Percentiles rank a stretch among this genome's conserved stretches.
Evolutionary conservation across 2,888 invertebrate genomes (phyloP).

Genomic region (Orgyia antiqua): DNA sequence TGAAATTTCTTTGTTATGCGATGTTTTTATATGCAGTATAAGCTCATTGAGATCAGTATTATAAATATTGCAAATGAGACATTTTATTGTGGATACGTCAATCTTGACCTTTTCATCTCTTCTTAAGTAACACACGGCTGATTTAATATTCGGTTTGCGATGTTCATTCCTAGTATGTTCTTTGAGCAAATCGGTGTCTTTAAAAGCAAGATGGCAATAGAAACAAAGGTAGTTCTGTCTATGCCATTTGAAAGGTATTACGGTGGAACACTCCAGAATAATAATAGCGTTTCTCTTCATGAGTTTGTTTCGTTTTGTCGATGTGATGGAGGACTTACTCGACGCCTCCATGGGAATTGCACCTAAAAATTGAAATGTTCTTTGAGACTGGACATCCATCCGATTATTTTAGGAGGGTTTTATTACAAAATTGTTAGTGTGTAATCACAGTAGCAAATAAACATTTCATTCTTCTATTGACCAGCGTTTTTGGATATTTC

Average conservation of each 20-base stretch:
- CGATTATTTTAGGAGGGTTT: too few species aligned
- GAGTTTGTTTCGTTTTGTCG: slow-evolving; percentile 56
- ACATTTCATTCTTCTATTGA: too few species aligned
- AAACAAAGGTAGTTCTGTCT: slow-evolving; percentile 64
- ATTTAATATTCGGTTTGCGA: slow-evolving; percentile 40
- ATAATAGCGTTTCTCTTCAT: slow-evolving; percentile 59
- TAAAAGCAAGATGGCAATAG: slow-evolving; percentile 57
- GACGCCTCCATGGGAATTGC: slow-evolving; percentile 27
- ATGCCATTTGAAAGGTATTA: slow-evolving; percentile 65
- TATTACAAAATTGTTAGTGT: too few species aligned
- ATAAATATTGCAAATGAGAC: slow-evolving; percentile 37
- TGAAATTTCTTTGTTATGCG: slow-evolving; percentile 36
- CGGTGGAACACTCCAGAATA: slow-evolving; percentile 54
- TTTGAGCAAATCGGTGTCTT: slow-evolving; percentile 46
- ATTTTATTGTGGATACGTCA: slow-evolving; percentile 43
- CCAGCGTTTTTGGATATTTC: too few species aligned
- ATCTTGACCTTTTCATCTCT: slow-evolving; percentile 66
- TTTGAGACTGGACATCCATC: neutral
- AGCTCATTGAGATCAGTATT: slow-evolving; percentile 33
- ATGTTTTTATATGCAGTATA: slow-evolving; percentile 41
- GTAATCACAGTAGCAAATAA: too few species aligned
- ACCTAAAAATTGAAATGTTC: slow-evolving; percentile 62
- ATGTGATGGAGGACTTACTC: slow-evolving; percentile 49
- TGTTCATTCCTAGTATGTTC: slow-evolving; percentile 55
- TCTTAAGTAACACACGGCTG: slow-evolving; percentile 53